Percentiles rank a stretch among this genome's conserved stretches.
phyloP scores from a whole-genome alignment of 2,113 vertebrate genomes.

The Oryzias celebensis region DNA sequence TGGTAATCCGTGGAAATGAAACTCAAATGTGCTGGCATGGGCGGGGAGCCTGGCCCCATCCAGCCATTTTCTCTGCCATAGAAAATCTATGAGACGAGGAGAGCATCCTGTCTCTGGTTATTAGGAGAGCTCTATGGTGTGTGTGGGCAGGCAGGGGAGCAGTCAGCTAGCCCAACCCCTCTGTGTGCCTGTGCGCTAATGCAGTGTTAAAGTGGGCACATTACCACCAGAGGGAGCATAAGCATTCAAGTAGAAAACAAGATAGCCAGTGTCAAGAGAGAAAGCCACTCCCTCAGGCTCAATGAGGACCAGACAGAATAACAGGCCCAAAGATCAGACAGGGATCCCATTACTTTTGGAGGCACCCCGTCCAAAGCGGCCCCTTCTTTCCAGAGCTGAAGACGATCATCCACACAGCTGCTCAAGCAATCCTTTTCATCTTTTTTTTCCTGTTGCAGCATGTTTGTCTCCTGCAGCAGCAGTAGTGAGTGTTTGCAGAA shows the following conservation, averaged over 20 bases:
- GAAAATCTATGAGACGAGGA: slow-evolving; percentile 61
- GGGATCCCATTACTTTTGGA: slow-evolving; percentile 67
- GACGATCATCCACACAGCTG: slow-evolving; percentile 64
- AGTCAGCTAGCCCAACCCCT: slow-evolving; percentile 62
- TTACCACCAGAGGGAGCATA: slow-evolving; percentile 85
- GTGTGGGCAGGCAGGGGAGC: slow-evolving; percentile 65
- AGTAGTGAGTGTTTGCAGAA: slow-evolving; percentile 28
- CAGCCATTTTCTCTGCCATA: slow-evolving; percentile 41
- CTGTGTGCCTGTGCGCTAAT: slow-evolving; percentile 66
- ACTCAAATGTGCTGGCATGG: slow-evolving; percentile 34
- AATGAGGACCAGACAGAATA: slow-evolving; percentile 71
- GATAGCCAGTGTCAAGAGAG: slow-evolving; percentile 73
- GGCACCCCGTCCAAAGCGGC: slow-evolving; percentile 55
- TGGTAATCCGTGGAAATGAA: slow-evolving; percentile 38
- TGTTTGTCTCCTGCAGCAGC: slow-evolving; percentile 47
- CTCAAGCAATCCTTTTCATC: slow-evolving; percentile 69
- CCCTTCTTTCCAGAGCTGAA: slow-evolving; percentile 34
- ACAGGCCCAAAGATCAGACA: slow-evolving; percentile 73
- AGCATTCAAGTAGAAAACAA: slow-evolving; percentile 81
- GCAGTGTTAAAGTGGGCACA: slow-evolving; percentile 78
- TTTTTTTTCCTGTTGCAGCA: slow-evolving; percentile 51
- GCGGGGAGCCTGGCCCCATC: slow-evolving; percentile 37
- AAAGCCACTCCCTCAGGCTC: slow-evolving; percentile 66
- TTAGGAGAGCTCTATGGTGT: slow-evolving; percentile 46
- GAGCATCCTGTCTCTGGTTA: slow-evolving; percentile 55